Base-by-base conservation (phyloP, 2,113 vertebrate genomes). In the Gobiocypris rarus region DNA sequence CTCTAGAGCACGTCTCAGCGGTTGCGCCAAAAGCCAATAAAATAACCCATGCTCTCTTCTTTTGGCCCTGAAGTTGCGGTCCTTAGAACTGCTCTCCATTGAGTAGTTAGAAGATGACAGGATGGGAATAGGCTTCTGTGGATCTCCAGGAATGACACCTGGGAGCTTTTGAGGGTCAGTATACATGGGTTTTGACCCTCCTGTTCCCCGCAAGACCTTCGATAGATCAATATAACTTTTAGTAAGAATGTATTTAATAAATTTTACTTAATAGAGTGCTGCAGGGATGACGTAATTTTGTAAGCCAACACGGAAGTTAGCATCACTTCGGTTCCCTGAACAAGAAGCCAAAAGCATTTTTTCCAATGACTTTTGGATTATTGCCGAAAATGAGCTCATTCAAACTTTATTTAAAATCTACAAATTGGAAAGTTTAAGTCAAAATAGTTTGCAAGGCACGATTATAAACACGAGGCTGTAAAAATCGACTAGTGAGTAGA, bases 101-200 rank as follows among this genome's bases (percentile, higher is more conserved):
- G 91, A 90, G 71, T 81, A 89, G 87, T 93, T 93, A 0, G 71
- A 77, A 0, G 92, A 93, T 52, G 94, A 95, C 9, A 95, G 92
- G 50, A 95, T 89, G 0, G 94, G 94, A 83, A 95, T 94, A 7
- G 93, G 94, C 9, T 89, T 94, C 77, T 85, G 89, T 4, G 94
- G 94, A 88, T 94, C 91, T 28, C 94, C 93, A 1, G 93, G 94
- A 84, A 94, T 65, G 13, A 95, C 89, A 0, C 94, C 94, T 0
- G 94, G 94, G 6, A 94, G 93, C 82, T 94, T 94, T 87, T 94
- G 93, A 31, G 93, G 94, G 89, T 94, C 91, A 1, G 91, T 59
- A 85, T 90, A 90, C 83, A 92, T 89, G 15, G 92, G 88, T 84
- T 95, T 95, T 10, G 93, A 88, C 69, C 92, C 92, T 0, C 93